Evolutionary conservation across 2,113 vertebrate genomes (phyloP), one percentile per base, ranked within the genome.

Genomic region (Orthochromis indermauri): DNA sequence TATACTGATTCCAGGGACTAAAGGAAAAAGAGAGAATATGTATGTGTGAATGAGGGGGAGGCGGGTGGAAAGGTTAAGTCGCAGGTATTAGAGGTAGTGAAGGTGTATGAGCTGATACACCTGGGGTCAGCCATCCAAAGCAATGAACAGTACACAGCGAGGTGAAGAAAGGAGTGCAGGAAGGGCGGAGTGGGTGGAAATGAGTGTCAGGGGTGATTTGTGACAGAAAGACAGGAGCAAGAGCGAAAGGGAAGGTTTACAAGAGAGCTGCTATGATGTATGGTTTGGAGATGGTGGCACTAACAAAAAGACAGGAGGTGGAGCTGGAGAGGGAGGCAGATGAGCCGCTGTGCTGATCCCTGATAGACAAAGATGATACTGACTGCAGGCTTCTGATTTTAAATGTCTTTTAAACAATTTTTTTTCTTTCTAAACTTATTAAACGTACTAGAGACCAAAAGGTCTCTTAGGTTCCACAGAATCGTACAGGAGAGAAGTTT

Each of bases 401-500:
- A 28, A 76, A 28, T 76, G 0, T 28, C 6, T 47, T 28, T 73
- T 76, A 28, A 26, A 26, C 8, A 6, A 0, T 3, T 8, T 7
- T 59, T 66, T 66, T 11, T 1, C 16, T 28, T 76, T 47, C 40
- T 47, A 76, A 76, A 76, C 2, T 0, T 45, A 76, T 76, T 49
- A 76, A 26, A 76, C 1, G 2, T 76, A 76, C 71, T 49, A 31
- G 3, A 47, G 21, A 11, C 37, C 40, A 47, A 47, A 16, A 26
- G 0, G 10, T 0, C 0, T 47, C 16, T 49, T 76, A 19, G 71
- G 24, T 47, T 47, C 6, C 71, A 12, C 42, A 49, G 42, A 76
- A 76, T 7, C 10, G 0, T 76, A 31, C 24, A 11, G 21, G n/a
- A 0, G 14, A 73, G 40, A 45, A 10, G 5, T 47, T 17, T 31